Conservation (phyloP, 1,140 invertebrate genomes). For the Drosophila burlai region DNA sequence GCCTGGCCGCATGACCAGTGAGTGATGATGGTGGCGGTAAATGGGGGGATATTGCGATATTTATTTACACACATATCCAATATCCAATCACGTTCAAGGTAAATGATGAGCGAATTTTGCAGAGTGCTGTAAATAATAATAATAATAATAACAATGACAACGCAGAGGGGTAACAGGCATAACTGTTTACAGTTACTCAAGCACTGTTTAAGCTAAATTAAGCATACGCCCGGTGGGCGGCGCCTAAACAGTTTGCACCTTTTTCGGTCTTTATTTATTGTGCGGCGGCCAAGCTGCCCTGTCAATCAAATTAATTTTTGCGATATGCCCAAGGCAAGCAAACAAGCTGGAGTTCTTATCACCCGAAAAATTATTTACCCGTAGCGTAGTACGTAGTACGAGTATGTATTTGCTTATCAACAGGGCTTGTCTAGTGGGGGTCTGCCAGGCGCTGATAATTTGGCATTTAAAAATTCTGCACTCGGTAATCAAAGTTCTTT, state of each 20-base stretch:
- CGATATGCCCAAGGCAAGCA: conserved; percentile 29
- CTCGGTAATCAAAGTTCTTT: conserved; percentile 53
- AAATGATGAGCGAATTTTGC: conserved; percentile 57
- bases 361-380: conserved; percentile 1
- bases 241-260: conserved; percentile 15
- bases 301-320: conserved; percentile 29
- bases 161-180: background rate
- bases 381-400: conserved; percentile 10
- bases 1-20: conserved; percentile 49
- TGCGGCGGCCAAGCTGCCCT: background rate
- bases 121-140: conserved; percentile 7
- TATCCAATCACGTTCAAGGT: conserved; percentile 79
- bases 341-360: conserved; percentile 25
- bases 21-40: conserved; percentile 11
- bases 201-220: conserved; percentile 11
- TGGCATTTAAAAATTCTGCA: conserved; percentile 39
- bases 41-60: conserved; percentile 9
- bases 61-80: conserved; percentile 49
- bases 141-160: background rate
- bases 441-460: conserved; percentile 34
- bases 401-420: conserved; percentile 39
- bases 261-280: conserved; percentile 21
- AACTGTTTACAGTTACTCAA: conserved; percentile 25
- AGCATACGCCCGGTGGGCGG: conserved; percentile 21
- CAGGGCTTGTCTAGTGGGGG: conserved; percentile 42